Evolutionary conservation across 2,888 invertebrate genomes (phyloP), one percentile per base, ranked within the genome.

Genomic region (Drosophila suboccidentalis): DNA sequence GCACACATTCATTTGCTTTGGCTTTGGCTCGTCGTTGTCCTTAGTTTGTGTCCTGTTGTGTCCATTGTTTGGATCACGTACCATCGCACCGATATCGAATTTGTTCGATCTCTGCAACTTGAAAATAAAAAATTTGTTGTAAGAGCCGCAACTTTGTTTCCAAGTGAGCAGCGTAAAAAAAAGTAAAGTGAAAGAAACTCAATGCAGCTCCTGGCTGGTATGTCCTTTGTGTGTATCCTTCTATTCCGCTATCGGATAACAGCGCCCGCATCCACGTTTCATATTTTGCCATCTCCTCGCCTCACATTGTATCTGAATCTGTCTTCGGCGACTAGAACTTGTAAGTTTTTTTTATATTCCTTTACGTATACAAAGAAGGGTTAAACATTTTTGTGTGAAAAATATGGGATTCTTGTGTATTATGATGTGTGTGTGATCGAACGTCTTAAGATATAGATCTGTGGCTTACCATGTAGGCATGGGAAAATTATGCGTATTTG

Each of bases 201-300:
- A 55, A 41, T 32, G 46, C 51, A 57, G 69, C 71, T 75, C 65
- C 78, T 71, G 69, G 41, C 41, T 53, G 66, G 34, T 29, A 22
- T 51, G 50, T 74, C 65, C 77, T 74, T 73, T 71, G 67, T 71
- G 50, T 47, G 34, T 38, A 71, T 80, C 55, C 67, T 81, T 67
- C 70, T 78, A 81, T 87, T 80, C 84, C 79, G 80, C 82, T 89
- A 90, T 90, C 90, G 91, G 89, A 90, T 90, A 91, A 81, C 91
- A 82, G 67, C 57, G 84, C 90, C 90, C 90, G 90, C 90, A 90
- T 90, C 29, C 64, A 67, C 78, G 78, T 77, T 69, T 88, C 80
- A 82, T 71, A 79, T 89, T 89, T 68, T 79, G 65, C 51, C 59
- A 63, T 70, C 59, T 47, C 41, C 39, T 46, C 15, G 54, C 51